Base-by-base conservation (phyloP, 2,797 vertebrate species). In the Clarias pachynema region DNA sequence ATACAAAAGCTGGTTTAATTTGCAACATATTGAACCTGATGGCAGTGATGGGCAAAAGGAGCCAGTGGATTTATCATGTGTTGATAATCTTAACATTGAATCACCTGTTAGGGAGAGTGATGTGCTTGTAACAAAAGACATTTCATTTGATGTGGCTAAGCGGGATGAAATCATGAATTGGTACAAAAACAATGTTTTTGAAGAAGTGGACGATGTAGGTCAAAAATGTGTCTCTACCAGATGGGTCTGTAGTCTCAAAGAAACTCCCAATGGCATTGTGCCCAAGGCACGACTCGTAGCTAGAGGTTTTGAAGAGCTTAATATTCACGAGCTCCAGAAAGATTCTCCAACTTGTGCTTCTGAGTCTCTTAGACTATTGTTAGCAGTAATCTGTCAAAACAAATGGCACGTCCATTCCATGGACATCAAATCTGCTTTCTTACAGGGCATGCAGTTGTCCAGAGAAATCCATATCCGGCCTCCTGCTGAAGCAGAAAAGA, bases 331-430 rank as follows among this genome's bases (percentile, higher is more conserved):
- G 44, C 9, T 87, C 0, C 84, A 82, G 49, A 88, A 89, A 85
- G 59, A 89, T 57, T 89, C 85, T 0, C 85, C 88, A 60, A 89
- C 85, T 9, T 87, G 85, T 84, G 73, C 86, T 44, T 87, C 87
- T 24, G 89, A 90, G 20, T 89, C 86, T 22, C 87, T 88, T 4
- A 79, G 77, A 40, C 20, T 86, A 82, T 26, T 70, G 4, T n/a
- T 91, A 83, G 59, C 87, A 40, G 63, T 91, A 40, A 89, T 89
- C 5, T 89, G 85, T 82, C 85, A 89, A 81, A 86, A 80, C 6
- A 10, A 86, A 26, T 89, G 87, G 62, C 18, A 89, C 82, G 56
- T 87, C 14, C 40, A 73, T 73, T 73, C 24, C 5, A 73, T 26
- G 40, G 3, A 49, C 40, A 73, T 26, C 24, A 73, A 89, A 69